Conservation (phyloP, 2,888 invertebrate species). For the Helobdella robusta region DNA sequence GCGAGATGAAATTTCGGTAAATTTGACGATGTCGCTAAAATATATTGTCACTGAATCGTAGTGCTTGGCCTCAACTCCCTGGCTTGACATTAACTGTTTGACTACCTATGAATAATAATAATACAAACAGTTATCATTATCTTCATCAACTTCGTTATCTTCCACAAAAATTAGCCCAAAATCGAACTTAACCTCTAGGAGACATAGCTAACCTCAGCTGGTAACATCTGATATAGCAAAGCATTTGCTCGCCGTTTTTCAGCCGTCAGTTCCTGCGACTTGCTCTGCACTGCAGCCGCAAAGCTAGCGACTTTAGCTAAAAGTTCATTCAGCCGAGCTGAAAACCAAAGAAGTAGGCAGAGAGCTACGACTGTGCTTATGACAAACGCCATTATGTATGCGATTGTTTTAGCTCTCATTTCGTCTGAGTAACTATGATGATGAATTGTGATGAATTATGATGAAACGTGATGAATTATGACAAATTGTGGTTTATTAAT, state of each 20-base stretch:
- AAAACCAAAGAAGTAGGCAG: conserved; percentile 26
- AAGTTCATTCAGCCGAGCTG: conserved; percentile 22
- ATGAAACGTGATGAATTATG: no score
- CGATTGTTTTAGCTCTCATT: not conserved
- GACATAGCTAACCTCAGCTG: conserved; percentile 18
- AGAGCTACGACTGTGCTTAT: conserved; percentile 15
- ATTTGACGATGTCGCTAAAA: conserved; percentile 33
- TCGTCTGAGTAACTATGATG: not conserved
- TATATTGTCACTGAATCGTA: conserved; percentile 33
- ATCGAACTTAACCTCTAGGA: not conserved
- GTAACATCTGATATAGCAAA: conserved; percentile 32
- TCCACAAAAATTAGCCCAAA: not conserved
- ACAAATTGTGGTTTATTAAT: no score
- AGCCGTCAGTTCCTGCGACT: conserved; percentile 26
- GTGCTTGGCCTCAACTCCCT: conserved; percentile 30
- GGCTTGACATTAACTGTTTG: conserved; percentile 28
- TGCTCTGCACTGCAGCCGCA: conserved; percentile 21
- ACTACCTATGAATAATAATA: conserved; percentile 23
- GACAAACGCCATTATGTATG: not conserved
- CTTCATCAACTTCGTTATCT: not conserved
- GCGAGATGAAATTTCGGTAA: conserved; percentile 30
- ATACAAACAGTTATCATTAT: not conserved
- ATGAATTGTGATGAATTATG: no score
- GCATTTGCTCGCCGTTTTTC: conserved; percentile 28
- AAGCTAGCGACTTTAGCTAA: conserved; percentile 14